These are phyloP conservation scores for Caenorhabditis inopinata DNA, from an alignment of 1,140 invertebrate genomes.

Conservation along the genomic window DNA sequence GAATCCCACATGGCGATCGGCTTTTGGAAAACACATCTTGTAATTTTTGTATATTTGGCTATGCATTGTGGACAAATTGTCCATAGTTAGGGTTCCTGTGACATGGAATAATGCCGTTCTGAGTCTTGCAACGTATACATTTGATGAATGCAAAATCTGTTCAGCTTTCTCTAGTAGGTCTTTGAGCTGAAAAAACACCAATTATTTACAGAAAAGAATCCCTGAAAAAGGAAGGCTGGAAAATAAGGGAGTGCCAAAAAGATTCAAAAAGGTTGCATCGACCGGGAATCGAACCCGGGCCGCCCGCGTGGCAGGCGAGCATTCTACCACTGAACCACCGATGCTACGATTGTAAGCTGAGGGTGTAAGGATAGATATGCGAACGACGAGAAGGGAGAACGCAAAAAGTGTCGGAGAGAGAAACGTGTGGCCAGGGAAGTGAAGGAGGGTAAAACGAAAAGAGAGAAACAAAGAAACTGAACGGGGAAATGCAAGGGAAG, in stretches of 20 bases:
- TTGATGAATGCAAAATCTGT: constrained; percentile 46
- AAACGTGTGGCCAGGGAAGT: not conserved
- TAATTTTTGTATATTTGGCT: constrained; percentile 54
- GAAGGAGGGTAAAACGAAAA: not conserved
- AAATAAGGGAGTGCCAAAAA: not conserved
- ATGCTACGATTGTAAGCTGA: not conserved
- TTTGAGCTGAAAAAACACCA: constrained; percentile 8
- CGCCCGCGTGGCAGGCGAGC: constrained; percentile 86
- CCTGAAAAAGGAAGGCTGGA: not conserved
- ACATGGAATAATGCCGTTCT: constrained; percentile 50
- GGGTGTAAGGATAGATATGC: not conserved
- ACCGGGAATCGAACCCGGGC: constrained; percentile 84
- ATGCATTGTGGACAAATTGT: constrained; percentile 45
- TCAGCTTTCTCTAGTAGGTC: constrained; percentile 42
- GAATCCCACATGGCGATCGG: constrained; percentile 52
- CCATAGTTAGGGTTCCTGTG: constrained; percentile 41
- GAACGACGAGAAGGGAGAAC: not conserved
- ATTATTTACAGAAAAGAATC: not conserved
- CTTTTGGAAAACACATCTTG: constrained; percentile 51
- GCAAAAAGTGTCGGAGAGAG: not conserved
- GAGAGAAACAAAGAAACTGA: not conserved
- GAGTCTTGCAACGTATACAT: constrained; percentile 50
- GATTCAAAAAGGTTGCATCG: constrained; percentile 71
- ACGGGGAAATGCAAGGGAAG: not conserved
- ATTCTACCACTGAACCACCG: constrained; percentile 87